Evolutionary conservation across 1,140 invertebrate species (phyloP), one percentile per base, ranked within the genome.

Genomic region (Ptiloglossa arizonensis): DNA sequence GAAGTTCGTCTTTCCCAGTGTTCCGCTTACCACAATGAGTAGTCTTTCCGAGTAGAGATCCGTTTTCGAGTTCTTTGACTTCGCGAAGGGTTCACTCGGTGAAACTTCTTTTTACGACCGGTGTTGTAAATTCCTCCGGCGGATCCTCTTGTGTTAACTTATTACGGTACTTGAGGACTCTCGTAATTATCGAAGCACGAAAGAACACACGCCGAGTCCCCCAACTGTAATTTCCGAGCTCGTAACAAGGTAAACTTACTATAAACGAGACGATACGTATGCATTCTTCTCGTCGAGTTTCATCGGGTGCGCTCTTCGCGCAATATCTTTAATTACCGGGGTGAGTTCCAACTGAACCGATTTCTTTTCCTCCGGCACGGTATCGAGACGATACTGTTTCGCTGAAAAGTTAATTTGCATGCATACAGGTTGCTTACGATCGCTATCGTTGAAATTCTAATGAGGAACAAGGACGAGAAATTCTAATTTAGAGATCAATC

Each of bases 301-400:
- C 32, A 54, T 27, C 35, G 35, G 3, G 11, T 4, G 46, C 62
- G 24, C 41, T 41, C 38, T 41, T 41, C 17, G 24, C 1, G 2
- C 17, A 13, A 9, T 24, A 41, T 69, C 35, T 57, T 69, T 13
- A 29, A 56, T 52, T 46, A 46, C 17, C 62, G 19, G 41, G 46
- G n/a, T n/a, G 38, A 24, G 27, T n/a, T 46, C 50, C 57, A 69
- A 69, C 57, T 41, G 50, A 69, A 69, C 35, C 24, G 24, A 24
- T 57, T 27, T 17, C n/a, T 56, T 56, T 15, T 35, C 19, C 17
- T n/a, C 9, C 3, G 5, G 2, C 11, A 24, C 2, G 15, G n/a
- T 56, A 69, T 8, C 17, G 54, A 54, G n/a, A 54, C 19, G 22
- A 5, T 17, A 9, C 11, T 6, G 32, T 22, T 29, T 56, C 29